phyloP scores from a whole-genome alignment of 2,113 vertebrate species.

The Syngnathus floridae region DNA sequence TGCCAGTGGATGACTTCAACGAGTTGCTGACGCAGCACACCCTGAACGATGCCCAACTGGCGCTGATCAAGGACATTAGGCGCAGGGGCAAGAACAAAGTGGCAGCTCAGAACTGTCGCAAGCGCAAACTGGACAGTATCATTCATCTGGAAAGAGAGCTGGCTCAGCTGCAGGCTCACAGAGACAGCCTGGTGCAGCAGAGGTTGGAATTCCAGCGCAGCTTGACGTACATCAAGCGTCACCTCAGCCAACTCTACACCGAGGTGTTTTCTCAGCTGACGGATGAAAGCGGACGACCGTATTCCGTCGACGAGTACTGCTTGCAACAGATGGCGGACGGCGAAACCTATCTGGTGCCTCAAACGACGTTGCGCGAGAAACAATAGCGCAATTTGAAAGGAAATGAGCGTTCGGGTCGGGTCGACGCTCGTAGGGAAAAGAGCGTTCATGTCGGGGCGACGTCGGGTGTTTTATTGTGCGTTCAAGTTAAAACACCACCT shows the following conservation, averaged over 20 bases:
- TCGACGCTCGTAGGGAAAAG: no score
- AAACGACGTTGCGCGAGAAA: slow-evolving; percentile 43
- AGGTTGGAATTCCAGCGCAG: slow-evolving; percentile 71
- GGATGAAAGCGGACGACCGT: slow-evolving; percentile 77
- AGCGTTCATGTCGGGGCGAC: no score
- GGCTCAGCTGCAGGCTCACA: slow-evolving; percentile 69
- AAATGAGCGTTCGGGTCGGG: neutral
- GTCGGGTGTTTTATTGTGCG: neutral
- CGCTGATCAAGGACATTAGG: slow-evolving; percentile 83
- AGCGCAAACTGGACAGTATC: slow-evolving; percentile 84
- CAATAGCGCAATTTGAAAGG: slow-evolving; percentile 13
- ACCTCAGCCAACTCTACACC: slow-evolving; percentile 72
- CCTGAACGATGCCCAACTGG: slow-evolving; percentile 76
- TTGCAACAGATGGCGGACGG: slow-evolving; percentile 79
- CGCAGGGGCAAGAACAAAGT: slow-evolving; percentile 90
- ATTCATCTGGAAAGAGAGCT: slow-evolving; percentile 79
- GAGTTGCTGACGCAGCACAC: slow-evolving; percentile 80
- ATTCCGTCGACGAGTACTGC: slow-evolving; percentile 76
- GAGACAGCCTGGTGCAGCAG: slow-evolving; percentile 72
- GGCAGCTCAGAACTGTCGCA: slow-evolving; percentile 88
- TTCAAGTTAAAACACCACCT: slow-evolving; percentile 7
- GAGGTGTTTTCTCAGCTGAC: slow-evolving; percentile 78
- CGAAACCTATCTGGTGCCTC: slow-evolving; percentile 75
- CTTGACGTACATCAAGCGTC: slow-evolving; percentile 67
- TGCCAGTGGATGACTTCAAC: slow-evolving; percentile 88